phyloP scores from a whole-genome alignment of 2,888 invertebrate species.

The Oscheius sp. region DNA sequence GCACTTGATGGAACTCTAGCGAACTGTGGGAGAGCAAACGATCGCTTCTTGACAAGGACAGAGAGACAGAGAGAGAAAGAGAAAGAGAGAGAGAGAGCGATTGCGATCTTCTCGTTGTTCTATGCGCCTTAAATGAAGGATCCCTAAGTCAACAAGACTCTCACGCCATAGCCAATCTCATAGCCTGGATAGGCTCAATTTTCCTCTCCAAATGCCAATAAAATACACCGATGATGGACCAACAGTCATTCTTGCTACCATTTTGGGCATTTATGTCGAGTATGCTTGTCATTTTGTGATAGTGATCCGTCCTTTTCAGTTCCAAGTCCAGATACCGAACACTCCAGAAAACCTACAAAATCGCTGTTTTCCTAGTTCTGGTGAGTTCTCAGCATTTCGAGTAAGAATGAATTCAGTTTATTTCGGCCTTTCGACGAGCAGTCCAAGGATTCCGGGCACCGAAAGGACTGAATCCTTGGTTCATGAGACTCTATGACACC shows the following conservation, averaged over 20 bases:
- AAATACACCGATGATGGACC: slow-evolving; percentile 9
- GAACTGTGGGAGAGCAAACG: too few relatives aligned
- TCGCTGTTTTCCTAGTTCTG: neutral
- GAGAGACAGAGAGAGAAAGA: too few relatives aligned
- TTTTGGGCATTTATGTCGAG: neutral
- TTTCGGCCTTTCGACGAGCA: neutral
- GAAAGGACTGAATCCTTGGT: neutral
- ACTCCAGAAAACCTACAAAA: neutral
- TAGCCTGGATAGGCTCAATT: too few relatives aligned
- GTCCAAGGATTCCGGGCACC: neutral
- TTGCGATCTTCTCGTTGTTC: too few relatives aligned
- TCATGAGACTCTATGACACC: neutral
- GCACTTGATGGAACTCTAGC: too few relatives aligned
- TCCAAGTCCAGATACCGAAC: neutral
- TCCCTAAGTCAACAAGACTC: too few relatives aligned
- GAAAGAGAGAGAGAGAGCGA: too few relatives aligned
- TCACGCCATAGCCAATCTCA: too few relatives aligned
- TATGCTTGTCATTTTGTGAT: neutral
- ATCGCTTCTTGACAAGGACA: too few relatives aligned
- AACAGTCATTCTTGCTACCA: neutral
- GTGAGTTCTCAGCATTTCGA: neutral
- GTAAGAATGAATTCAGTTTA: neutral
- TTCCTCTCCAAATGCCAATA: too few relatives aligned
- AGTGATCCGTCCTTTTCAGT: neutral
- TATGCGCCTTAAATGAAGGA: too few relatives aligned